Percentiles rank a stretch among this genome's conserved stretches.
These are phyloP conservation scores for Sympetrum striolatum DNA, from an alignment of 2,888 invertebrate genomes.

Conservation along the genomic window DNA sequence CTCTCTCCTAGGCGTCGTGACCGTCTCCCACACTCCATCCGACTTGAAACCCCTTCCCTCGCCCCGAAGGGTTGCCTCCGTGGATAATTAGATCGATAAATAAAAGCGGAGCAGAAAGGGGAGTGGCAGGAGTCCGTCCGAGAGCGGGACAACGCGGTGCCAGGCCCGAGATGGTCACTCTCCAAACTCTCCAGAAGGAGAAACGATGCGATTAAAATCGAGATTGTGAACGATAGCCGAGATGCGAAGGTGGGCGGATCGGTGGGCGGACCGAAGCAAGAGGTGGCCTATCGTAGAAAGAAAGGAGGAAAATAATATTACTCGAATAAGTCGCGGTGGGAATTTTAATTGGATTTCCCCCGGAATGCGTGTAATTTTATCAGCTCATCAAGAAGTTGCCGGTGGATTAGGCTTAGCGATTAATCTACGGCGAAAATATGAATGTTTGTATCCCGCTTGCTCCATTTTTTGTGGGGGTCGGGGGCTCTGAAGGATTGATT, in stretches of 20 bases:
- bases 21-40: not conserved
- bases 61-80: not conserved
- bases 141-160: not conserved
- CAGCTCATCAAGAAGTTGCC: slow-evolving; percentile 31
- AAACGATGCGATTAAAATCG: not conserved
- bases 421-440: slow-evolving; percentile 3
- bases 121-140: not conserved
- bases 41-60: not conserved
- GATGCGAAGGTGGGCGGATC: not conserved
- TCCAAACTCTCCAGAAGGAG: not conserved
- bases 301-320: slow-evolving; percentile 7
- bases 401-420: slow-evolving; percentile 16
- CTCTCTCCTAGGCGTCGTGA: not conserved
- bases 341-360: slow-evolving; percentile 38
- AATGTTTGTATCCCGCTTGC: not conserved
- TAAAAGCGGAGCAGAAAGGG: not conserved
- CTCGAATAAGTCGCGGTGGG: slow-evolving; percentile 34
- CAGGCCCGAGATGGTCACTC: not conserved
- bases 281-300: not conserved
- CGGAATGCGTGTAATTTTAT: slow-evolving; percentile 30
- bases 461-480: not conserved
- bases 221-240: not conserved
- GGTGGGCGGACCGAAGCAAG: not conserved
- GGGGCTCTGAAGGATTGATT: not conserved
- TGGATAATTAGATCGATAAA: slow-evolving; percentile 33